Base-by-base conservation (phyloP, 1,140 invertebrate genomes). In the Cyclina sinensis region DNA sequence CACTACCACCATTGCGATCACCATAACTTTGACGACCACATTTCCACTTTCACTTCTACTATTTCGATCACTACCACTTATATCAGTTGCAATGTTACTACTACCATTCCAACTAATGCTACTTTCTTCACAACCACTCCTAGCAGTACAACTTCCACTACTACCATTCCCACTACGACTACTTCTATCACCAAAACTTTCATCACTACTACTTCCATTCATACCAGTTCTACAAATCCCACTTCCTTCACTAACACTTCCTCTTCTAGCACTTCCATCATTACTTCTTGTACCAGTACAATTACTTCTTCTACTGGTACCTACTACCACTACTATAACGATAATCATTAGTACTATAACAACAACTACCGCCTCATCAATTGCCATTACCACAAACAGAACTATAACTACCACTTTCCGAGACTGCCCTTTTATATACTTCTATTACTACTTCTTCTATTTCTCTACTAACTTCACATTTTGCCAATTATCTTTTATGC, bases 251-350 rank as follows among this genome's bases (percentile, higher is more conserved):
- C 97, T 98, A 74, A 96, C 98, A 97, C 90, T 96, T 96, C 12
- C 98, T 97, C 91, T 98, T 97, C 94, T 97, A 97, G 97, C 98
- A 88, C 96, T 98, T 97, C 90, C 96, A 96, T 9, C 98, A 97
- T 91, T 98, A 97, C 94, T 97, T 97, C 98, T 98, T 82, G 96
- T 98, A 98, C 90, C 96, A 96, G 11, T 98, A 97, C 91, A 98
- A 97, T 94, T 97, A 97, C 97, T 98, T 78, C 96, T 98, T 98
- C 90, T 96, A 96, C 9, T 98, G 97, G 90, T 98, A 97, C 94
- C 51, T 21, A 96, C 9, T 98, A 97, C 91, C 98, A 97, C 94
- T 97, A 97, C 97, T 98, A 76, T 96, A 98, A 98, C 90, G 96
- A 96, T 11, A 98, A 97, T 91, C 98, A 97, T 94, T 97, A 97